A percentile compares a stretch with the other conserved stretches of the same genome.
Evolutionary conservation across 53 echinoderm and acorn worm genomes (phyloP).

Genomic region (Arbacia lixula): DNA sequence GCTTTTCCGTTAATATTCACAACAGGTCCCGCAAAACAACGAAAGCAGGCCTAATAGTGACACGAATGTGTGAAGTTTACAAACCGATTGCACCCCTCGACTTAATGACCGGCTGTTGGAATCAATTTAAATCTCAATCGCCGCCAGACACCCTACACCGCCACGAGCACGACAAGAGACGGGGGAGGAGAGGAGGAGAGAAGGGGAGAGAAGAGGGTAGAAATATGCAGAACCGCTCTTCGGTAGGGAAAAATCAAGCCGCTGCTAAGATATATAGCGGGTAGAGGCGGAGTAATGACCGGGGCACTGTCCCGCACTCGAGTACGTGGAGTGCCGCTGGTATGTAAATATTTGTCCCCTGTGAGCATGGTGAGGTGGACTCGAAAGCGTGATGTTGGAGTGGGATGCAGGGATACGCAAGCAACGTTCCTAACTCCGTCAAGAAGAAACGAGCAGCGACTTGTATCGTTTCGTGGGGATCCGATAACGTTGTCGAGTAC

Average conservation of each 20-base stretch:
- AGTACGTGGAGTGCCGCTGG: conserved; percentile 33
- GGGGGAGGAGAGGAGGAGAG: not conserved
- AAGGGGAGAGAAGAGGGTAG: not conserved
- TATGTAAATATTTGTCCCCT: conserved; percentile 59
- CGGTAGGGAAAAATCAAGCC: conserved; percentile 4
- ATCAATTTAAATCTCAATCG: conserved; percentile 35
- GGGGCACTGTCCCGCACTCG: conserved; percentile 40
- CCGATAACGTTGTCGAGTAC: conserved; percentile 1
- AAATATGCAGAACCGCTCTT: not conserved
- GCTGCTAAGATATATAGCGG: conserved; percentile 26
- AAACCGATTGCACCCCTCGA: not conserved
- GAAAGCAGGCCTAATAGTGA: no score
- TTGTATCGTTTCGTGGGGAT: conserved; percentile 35
- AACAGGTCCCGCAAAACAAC: no score
- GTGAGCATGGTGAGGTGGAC: conserved; percentile 6
- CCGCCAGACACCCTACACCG: not conserved
- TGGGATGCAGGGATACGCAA: conserved; percentile 15
- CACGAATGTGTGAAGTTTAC: no score
- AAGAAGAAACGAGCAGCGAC: not conserved
- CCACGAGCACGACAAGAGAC: not conserved
- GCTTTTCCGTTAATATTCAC: no score
- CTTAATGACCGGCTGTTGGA: conserved; percentile 10
- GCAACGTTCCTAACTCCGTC: not conserved
- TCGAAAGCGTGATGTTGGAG: conserved; percentile 24
- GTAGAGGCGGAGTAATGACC: conserved; percentile 57